Base-by-base conservation (phyloP, 2,113 vertebrate genomes). In the Lamprotornis superbus region DNA sequence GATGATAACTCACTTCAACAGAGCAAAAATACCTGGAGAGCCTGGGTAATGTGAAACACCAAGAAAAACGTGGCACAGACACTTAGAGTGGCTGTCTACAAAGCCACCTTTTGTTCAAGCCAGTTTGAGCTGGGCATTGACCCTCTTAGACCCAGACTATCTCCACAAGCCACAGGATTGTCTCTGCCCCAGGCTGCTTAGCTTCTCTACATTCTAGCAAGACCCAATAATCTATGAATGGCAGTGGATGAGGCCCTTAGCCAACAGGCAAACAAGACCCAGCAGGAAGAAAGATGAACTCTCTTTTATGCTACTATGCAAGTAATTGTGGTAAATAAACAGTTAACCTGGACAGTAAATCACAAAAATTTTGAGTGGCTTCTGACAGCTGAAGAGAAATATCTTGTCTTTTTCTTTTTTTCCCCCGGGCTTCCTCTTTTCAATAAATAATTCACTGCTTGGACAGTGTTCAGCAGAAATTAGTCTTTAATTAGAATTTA, bases 401-500 rank as follows among this genome's bases (percentile, higher is more conserved):
- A 71, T 16, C 24, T 55, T 39, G 11, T 16, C 5, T 27, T 83
- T 73, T 65, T 3, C 1, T 67, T 67, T 46, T 44, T 40, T 61
- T 31, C 8, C 22, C 24, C 21, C 13, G 8, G 21, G 30, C 46
- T 87, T 76, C 55, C 35, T 91, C 33, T 77, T 93, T 70, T 83
- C 71, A 85, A 91, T 95, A 95, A 94, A 79, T 76, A 93, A 83
- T 73, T 75, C 46, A 87, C 46, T 68, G 17, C 59, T 94, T 93
- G 74, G 93, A 79, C 52, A 46, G 39, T 22, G 25, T 83, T 95
- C 84, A 94, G 68, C 19, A 93, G 71, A 88, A 95, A 90, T 83
- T 68, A 73, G 22, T 70, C 78, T 90, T 87, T 80, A 96, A 91
- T 95, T 95, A 91, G 71, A 85, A 80, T 93, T 69, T 63, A 87